phyloP scores from a whole-genome alignment of 1,140 invertebrate genomes.

The Teleogryllus occipitalis region DNA sequence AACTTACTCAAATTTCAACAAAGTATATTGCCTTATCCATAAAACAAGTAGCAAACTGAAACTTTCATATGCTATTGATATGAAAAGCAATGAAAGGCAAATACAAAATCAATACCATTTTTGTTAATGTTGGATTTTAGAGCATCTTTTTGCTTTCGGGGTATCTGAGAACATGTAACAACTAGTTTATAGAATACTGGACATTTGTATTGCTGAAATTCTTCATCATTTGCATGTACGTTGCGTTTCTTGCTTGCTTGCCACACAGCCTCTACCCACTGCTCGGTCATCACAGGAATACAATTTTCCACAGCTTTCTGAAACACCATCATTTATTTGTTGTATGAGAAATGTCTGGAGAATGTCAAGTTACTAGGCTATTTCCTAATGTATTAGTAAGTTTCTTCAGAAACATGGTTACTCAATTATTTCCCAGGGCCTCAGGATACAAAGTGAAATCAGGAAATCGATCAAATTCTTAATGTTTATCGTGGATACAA shows the following conservation, averaged over 20 bases:
- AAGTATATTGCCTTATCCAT: not conserved
- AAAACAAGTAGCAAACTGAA: not conserved
- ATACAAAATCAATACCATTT: slow-evolving; percentile 44
- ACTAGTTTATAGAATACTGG: slow-evolving; percentile 72
- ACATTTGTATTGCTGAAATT: slow-evolving; percentile 58
- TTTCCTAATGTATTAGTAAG: no score
- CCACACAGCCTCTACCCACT: slow-evolving; percentile 78
- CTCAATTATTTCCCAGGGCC: no score
- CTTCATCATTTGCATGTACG: slow-evolving; percentile 50
- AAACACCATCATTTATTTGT: slow-evolving; percentile 23
- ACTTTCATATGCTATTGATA: not conserved
- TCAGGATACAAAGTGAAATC: no score
- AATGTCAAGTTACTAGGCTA: no score
- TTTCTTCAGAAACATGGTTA: no score
- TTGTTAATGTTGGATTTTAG: slow-evolving; percentile 60
- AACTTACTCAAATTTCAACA: not conserved
- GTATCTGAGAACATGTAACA: slow-evolving; percentile 70
- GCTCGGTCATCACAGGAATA: slow-evolving; percentile 64
- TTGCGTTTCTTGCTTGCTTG: slow-evolving; percentile 51
- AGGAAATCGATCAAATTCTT: no score
- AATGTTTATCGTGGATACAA: no score
- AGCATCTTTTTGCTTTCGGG: slow-evolving; percentile 53
- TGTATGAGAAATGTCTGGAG: no score
- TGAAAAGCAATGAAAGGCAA: not conserved
- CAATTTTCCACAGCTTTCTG: slow-evolving; percentile 62